Evolutionary conservation across 2,888 invertebrate genomes (phyloP).

Genomic region (Graphium colonna): DNA sequence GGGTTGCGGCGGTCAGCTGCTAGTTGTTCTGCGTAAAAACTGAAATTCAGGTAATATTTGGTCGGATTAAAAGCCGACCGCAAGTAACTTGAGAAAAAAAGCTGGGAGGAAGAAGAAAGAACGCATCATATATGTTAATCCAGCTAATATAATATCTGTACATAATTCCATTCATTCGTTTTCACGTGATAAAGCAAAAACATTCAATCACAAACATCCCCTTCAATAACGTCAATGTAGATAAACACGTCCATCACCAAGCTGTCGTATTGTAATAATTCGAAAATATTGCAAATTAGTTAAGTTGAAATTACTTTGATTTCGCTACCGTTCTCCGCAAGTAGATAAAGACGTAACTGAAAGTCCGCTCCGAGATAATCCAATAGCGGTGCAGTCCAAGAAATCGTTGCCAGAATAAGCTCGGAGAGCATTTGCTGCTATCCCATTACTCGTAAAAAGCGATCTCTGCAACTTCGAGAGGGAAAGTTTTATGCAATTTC

Average conservation of each 20-base stretch:
- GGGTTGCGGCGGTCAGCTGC: too few relatives aligned
- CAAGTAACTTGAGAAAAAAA: too few relatives aligned
- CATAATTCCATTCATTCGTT: too few relatives aligned
- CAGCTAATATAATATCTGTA: too few relatives aligned
- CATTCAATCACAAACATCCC: too few relatives aligned
- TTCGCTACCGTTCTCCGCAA: slow-evolving; percentile 2
- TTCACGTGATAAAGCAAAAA: too few relatives aligned
- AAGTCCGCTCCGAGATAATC: slow-evolving; percentile 17
- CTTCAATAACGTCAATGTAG: too few relatives aligned
- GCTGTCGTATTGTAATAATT: neutral
- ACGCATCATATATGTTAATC: too few relatives aligned
- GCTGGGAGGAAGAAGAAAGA: too few relatives aligned
- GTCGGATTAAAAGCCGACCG: too few relatives aligned
- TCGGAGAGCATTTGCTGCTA: slow-evolving; percentile 11
- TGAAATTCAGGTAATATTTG: too few relatives aligned
- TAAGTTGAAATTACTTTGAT: neutral
- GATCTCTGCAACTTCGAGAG: neutral
- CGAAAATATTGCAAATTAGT: neutral
- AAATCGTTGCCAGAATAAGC: slow-evolving; percentile 14
- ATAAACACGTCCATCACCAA: neutral
- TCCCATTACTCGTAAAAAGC: slow-evolving; percentile 19
- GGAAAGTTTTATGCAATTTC: slow-evolving; percentile 16
- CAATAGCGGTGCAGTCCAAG: slow-evolving; percentile 18
- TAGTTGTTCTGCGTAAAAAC: too few relatives aligned
- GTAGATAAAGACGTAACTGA: slow-evolving; percentile 19